These are phyloP conservation scores for Pandemis heparana DNA, from an alignment of 2,888 invertebrate genomes.

Conservation along the genomic window DNA sequence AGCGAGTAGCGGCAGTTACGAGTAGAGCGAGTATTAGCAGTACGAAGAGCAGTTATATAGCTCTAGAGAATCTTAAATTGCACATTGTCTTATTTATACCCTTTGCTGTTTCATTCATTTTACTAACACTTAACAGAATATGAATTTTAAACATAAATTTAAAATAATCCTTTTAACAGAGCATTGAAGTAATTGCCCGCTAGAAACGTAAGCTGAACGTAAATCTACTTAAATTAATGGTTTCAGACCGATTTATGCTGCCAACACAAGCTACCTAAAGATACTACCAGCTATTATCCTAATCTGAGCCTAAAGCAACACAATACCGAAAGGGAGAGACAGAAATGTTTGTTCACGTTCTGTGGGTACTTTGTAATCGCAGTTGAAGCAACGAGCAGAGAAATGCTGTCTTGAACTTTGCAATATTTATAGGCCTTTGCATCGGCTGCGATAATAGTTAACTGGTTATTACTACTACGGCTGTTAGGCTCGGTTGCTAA, in stretches of 20 bases:
- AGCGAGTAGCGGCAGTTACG: too few species aligned
- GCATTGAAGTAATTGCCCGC: constrained; percentile 14
- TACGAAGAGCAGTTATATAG: too few species aligned
- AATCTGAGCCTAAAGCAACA: constrained; percentile 17
- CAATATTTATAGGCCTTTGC: too few species aligned
- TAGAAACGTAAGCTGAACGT: constrained; percentile 7
- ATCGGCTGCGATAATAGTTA: too few species aligned
- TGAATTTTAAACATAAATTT: not conserved
- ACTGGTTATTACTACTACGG: too few species aligned
- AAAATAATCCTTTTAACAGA: not conserved
- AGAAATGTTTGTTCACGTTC: constrained; percentile 8
- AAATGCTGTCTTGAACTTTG: not conserved
- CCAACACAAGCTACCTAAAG: constrained; percentile 4
- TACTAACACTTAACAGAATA: not conserved
- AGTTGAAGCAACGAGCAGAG: not conserved
- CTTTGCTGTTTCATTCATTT: not conserved
- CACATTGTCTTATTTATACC: too few species aligned
- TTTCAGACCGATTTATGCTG: constrained; percentile 12
- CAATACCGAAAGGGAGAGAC: not conserved
- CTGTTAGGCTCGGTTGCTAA: too few species aligned
- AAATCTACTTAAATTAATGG: constrained; percentile 22
- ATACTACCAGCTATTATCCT: constrained; percentile 1
- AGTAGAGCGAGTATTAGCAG: too few species aligned
- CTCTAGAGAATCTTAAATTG: too few species aligned
- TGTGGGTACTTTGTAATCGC: not conserved